Evolutionary conservation across 2,113 vertebrate species (phyloP), one percentile per base, ranked within the genome.

Genomic region (Neoarius graeffei): DNA sequence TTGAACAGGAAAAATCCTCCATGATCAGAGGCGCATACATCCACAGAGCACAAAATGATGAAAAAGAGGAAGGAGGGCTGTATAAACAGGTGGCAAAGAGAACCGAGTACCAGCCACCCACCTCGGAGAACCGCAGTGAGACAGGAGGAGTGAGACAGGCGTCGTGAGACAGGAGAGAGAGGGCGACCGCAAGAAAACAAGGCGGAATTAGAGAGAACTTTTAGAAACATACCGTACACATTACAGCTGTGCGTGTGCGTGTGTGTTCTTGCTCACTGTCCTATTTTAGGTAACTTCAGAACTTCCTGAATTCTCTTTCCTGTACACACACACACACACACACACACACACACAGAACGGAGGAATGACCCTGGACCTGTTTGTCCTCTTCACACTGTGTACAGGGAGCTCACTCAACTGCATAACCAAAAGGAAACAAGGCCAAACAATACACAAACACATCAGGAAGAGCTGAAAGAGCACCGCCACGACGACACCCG

Each of bases 391-490:
- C 35, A 52, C 57, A 74, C 84, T 8, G 52, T 42, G 35, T 74
- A 42, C 52, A 80, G 52, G 30, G 8, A 5, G 3, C 4, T 77
- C 42, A 60, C 59, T 79, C 4, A 62, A 42, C 85, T 79, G 73
- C 73, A 79, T 27, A 66, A 62, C 57, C 57, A 62, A 89, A 30
- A 81, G 86, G 71, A 89, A 86, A 88, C 88, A 90, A 90, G 91
- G 84, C 85, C 84, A 85, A n/a, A 48, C 81, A 88, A 50, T 77
- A 66, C 11, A 57, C 82, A 83, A 92, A 81, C 85, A 94, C 88
- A 83, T 59, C 84, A 19, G 89, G 52, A 90, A 80, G 73, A 23
- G 19, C 42, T 57, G 27, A 66, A 88, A 80, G 48, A 60, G 62
- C 30, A 82, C 80, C 11, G 23, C 14, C 27, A 59, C 54, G 10